Evolutionary conservation across 2,113 vertebrate species (phyloP).

Genomic region (Ranitomeya imitator): DNA sequence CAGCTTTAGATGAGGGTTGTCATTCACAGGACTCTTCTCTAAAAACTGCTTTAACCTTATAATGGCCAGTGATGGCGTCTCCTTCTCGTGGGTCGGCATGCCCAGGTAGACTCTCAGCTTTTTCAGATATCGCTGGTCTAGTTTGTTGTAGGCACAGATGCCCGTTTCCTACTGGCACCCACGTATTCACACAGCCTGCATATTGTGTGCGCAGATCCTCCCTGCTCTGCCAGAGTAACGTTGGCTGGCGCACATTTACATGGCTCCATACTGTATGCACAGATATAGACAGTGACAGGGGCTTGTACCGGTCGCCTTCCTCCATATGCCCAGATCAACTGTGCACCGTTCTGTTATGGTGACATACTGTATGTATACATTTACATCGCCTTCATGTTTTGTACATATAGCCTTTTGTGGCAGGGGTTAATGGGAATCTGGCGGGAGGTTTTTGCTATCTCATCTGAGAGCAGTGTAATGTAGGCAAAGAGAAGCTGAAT

Average conservation of each 20-base stretch:
- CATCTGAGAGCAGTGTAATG: no score
- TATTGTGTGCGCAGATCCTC: constrained; percentile 35
- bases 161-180: constrained; percentile 26
- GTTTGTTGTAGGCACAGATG: constrained; percentile 37
- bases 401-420: neutral
- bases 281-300: constrained; percentile 45
- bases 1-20: neutral
- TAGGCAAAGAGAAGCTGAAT: no score
- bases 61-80: neutral
- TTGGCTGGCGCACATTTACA: constrained; percentile 4
- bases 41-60: neutral
- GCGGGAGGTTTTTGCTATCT: no score
- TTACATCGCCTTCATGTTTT: constrained; percentile 11
- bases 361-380: constrained; percentile 34
- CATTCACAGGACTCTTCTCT: neutral
- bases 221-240: constrained; percentile 20
- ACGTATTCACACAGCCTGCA: constrained; percentile 39
- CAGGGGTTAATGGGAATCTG: no score
- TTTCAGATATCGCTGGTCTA: neutral
- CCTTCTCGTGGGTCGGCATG: neutral
- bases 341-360: constrained; percentile 23
- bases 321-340: constrained; percentile 46
- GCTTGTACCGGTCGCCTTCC: neutral
- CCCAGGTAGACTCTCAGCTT: neutral
- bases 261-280: constrained; percentile 31